Percentiles rank a stretch among this genome's conserved stretches.
Evolutionary conservation across 2,113 vertebrate genomes (phyloP).

Genomic region (Gyps fulvus): DNA sequence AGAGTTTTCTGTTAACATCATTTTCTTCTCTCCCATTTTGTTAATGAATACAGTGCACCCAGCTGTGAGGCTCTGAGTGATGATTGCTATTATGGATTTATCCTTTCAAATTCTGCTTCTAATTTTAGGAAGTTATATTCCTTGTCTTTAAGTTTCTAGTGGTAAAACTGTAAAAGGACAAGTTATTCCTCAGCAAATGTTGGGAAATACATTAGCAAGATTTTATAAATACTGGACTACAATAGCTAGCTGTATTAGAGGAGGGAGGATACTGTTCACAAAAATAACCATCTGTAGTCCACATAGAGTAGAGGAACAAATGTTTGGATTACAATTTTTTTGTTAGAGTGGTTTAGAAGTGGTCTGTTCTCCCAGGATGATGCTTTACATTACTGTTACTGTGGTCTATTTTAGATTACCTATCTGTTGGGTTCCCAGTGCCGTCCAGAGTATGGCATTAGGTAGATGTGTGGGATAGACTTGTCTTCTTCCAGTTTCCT

Average conservation of each 20-base stretch:
- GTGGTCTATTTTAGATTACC: neutral
- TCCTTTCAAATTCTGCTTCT: slow-evolving; percentile 23
- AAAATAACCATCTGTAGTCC: neutral
- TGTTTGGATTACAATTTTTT: neutral
- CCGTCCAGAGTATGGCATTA: neutral
- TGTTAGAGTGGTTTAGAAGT: neutral
- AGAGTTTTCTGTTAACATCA: neutral
- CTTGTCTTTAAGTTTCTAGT: neutral
- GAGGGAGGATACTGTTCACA: neutral
- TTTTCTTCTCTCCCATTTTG: slow-evolving; percentile 22
- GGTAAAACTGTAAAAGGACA: slow-evolving; percentile 30
- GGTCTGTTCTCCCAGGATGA: neutral
- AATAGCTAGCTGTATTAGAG: neutral
- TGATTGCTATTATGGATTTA: neutral
- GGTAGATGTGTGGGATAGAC: neutral
- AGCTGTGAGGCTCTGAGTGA: slow-evolving; percentile 9
- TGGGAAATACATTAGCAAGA: neutral
- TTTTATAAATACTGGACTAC: neutral
- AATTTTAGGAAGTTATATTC: slow-evolving; percentile 23
- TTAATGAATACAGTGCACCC: slow-evolving; percentile 4
- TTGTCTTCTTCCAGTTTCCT: neutral
- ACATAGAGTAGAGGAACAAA: neutral
- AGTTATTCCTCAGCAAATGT: neutral
- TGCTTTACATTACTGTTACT: neutral
- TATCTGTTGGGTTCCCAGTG: neutral